Evolutionary conservation across 2,888 invertebrate species (phyloP), one percentile per base, ranked within the genome.

Genomic region (Amphipoea oculea): DNA sequence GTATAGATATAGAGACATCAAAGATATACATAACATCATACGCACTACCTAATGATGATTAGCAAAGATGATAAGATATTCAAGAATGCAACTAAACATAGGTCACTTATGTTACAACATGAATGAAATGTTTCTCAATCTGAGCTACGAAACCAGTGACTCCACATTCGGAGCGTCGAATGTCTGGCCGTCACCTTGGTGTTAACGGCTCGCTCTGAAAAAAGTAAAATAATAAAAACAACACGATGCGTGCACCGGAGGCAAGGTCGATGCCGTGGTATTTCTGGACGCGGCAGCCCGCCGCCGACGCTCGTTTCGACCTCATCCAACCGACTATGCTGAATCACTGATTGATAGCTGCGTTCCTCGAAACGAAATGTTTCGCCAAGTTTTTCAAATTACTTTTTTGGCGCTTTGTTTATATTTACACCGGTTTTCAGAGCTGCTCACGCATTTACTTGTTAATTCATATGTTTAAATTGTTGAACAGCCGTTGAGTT

Each of bases 211-310:
- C 91, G 89, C 86, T 88, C 90, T 91, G 92, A 93, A 95, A 95
- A 95, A 95, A 93, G 92, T 91, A 90, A 94, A 95, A 95, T 94
- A 95, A 95, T 95, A 95, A 95, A 95, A 95, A 95, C 95, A 95
- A 93, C 90, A 91, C 90, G 91, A 91, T 93, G 94, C 94, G 94
- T 95, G 95, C 96, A 95, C 93, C 92, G 90, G 91, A 95, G 92
- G 92, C 96, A 96, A 96, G 96, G 96, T 96, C 96, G 96, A 93
- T 95, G 96, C 93, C 94, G 95, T 88, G 93, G 93, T 96, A 96
- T 96, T 96, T 96, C 93, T 92, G 95, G 95, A 95, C 93, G 91
- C 93, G 93, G 93, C 93, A 93, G 91, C 92, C 91, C 90, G 90
- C 92, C 91, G 90, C 89, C 91, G 87, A 79, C 90, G 86, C 89